Evolutionary conservation across 2,113 vertebrate genomes (phyloP), one percentile per base, ranked within the genome.

Genomic region (Smithornis capensis): DNA sequence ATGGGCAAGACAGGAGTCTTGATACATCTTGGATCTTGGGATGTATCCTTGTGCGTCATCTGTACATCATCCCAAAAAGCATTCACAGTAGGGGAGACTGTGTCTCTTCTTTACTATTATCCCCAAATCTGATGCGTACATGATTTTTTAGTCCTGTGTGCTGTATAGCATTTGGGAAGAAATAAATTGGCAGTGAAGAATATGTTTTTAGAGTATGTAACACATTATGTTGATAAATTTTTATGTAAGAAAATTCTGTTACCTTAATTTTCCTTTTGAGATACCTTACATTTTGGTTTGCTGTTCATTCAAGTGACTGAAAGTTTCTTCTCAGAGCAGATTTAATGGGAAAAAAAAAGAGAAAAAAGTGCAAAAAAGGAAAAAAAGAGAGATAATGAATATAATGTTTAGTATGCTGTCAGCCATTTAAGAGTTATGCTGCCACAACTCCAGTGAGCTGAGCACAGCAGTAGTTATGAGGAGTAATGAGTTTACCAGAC

Each of bases 381-480:
- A 52, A 63, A 70, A 42, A 28, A 62, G 19, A 68, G 25, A 75
- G 70, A 44, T 88, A 92, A 92, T 92, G 81, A 82, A 65, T 69
- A 63, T 79, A 29, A 85, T 64, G 71, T 70, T 94, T 92, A 81
- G 77, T 76, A 87, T 81, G 71, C 90, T 95, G 86, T 84, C 92
- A 93, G 55, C 62, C 78, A 64, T 95, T 93, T 94, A 96, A 76
- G 75, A 63, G 53, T 95, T 94, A 70, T 87, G 79, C 91, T 93
- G 77, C 74, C 67, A 67, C 86, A 83, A 88, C 90, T 93, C 78
- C 95, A 91, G 92, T 92, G 93, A 97, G 90, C 87, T 97, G 94
- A 96, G 91, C 91, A 97, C 92, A 97, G 96, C 96, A 91, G 96
- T 95, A 83, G 81, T 95, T 97, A 94, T 45, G 35, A 96, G 91